Evolutionary conservation across 1,140 invertebrate genomes (phyloP).

Genomic region (Ceratosolen solmsi): DNA sequence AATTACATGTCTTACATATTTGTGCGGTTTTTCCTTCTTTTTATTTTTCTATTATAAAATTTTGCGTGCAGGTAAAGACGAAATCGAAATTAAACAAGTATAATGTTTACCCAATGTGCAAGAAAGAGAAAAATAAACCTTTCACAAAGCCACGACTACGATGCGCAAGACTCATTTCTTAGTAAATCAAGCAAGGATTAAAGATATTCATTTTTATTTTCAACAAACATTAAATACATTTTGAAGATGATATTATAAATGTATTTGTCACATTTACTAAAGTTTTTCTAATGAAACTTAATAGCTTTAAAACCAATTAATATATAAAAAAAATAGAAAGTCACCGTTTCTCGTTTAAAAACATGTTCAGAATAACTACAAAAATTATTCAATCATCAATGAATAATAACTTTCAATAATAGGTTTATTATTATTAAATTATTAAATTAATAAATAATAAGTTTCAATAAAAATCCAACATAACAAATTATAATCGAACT

Average conservation of each 20-base stretch:
- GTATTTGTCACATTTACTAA: too few relatives aligned
- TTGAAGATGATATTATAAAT: neutral
- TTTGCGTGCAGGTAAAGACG: neutral
- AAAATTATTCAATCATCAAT: neutral
- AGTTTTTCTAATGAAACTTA: too few relatives aligned
- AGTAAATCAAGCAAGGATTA: slow-evolving; percentile 7
- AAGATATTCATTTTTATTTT: neutral
- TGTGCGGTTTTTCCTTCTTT: neutral
- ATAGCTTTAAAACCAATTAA: neutral
- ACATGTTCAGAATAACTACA: neutral
- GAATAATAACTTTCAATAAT: neutral
- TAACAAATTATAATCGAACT: too few relatives aligned
- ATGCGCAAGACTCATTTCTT: slow-evolving; percentile 21
- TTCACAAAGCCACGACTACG: too few relatives aligned
- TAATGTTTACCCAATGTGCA: slow-evolving; percentile 4
- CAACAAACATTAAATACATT: neutral
- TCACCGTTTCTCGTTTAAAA: neutral
- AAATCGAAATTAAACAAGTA: neutral
- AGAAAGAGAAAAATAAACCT: slow-evolving; percentile 3
- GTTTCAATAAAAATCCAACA: too few relatives aligned
- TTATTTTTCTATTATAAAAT: neutral
- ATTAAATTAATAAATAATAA: too few relatives aligned
- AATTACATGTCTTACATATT: slow-evolving; percentile 8
- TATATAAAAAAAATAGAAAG: neutral
- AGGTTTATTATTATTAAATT: too few relatives aligned